Evolutionary conservation across 2,797 vertebrate species (phyloP), one percentile per base, ranked within the genome.

Genomic region (Octomys mimax): DNA sequence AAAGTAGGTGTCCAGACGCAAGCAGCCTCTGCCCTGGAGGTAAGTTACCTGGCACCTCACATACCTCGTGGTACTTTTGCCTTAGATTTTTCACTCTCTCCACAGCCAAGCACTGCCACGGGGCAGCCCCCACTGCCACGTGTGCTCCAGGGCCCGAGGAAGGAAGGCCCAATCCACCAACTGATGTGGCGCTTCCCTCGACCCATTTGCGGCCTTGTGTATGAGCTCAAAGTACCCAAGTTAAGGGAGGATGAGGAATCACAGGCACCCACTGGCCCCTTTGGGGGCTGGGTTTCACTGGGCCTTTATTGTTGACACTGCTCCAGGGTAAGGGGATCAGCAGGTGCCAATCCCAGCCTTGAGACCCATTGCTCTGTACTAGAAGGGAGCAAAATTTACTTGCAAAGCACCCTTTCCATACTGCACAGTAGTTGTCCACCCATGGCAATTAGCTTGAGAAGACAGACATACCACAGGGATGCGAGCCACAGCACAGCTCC

Each of bases 31-130:
- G 2, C 33, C 33, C 12, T 10, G 77, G 70, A 92, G 77, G 28
- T 42, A 42, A 42, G 42, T 33, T 6, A 12, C 83, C 87, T 42
- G 91, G 82, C 36, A 54, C 78, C 66, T 68, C 80, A 87, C 12
- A 1, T 0, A 92, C 96, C 97, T 97, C 1, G 70, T 71, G 19
- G 2, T 54, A 1, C 78, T 88, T 96, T 92, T 96, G 98, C 98
- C 92, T n/a, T 95, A 96, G 97, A 3, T 21, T 85, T 96, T 52
- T 18, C 7, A 36, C 33, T 0, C 0, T 0, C 0, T 90, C 92
- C 64, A 80, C 95, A 96, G 97, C 96, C 95, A 78, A 61, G 97
- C 95, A 21, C 94, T 97, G 95, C 96, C 84, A 1, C 2, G 2
- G 89, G 97, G 89, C 46, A 86, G 84, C 78, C 81, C 80, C 75